Percentiles rank a stretch among this genome's conserved stretches.
phyloP scores from a whole-genome alignment of 2,888 invertebrate genomes.

The Gastrophysa polygoni region DNA sequence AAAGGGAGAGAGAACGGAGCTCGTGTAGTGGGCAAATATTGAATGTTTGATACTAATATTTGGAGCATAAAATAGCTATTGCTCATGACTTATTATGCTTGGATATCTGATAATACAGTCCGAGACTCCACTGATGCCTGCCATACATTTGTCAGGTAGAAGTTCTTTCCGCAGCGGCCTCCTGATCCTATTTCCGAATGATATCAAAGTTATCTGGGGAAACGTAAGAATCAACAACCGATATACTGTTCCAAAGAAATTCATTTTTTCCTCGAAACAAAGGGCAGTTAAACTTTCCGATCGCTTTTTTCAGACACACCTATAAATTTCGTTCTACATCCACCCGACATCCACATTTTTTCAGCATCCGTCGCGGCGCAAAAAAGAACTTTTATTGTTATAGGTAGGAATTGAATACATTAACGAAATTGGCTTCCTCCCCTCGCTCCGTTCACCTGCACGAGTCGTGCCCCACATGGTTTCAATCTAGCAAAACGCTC shows the following conservation, averaged over 20 bases:
- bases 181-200: too few species aligned
- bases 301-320: neutral
- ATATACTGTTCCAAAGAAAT: too few species aligned
- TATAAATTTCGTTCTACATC: neutral
- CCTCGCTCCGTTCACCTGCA: constrained; percentile 34
- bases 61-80: too few species aligned
- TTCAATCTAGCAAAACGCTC: constrained; percentile 43
- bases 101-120: too few species aligned
- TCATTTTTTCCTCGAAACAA: neutral
- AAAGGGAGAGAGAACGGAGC: constrained; percentile 32
- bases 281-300: neutral
- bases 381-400: constrained; percentile 35
- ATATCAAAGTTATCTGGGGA: too few species aligned
- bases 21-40: constrained; percentile 30
- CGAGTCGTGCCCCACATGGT: constrained; percentile 36
- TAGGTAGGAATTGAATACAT: constrained; percentile 40
- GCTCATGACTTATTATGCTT: too few species aligned
- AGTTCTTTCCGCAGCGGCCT: too few species aligned
- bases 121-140: too few species aligned
- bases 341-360: constrained; percentile 17
- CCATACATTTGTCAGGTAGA: too few species aligned
- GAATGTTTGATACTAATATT: constrained; percentile 31
- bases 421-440: constrained; percentile 38
- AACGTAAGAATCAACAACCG: too few species aligned
- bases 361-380: constrained; percentile 21